Evolutionary conservation across 2,797 vertebrate genomes (phyloP), one percentile per base, ranked within the genome.

Genomic region (Momotus momota): DNA sequence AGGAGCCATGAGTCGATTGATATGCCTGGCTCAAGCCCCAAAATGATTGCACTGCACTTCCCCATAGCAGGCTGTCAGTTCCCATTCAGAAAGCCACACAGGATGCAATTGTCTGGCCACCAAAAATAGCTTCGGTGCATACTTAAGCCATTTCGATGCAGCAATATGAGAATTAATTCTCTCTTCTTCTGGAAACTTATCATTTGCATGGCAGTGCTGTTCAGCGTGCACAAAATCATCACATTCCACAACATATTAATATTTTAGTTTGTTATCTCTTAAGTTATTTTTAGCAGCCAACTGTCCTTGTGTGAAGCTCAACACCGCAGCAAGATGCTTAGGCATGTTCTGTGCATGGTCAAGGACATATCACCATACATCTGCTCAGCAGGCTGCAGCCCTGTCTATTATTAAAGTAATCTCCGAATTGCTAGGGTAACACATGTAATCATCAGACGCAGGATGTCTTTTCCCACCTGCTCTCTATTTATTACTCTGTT

Each of bases 41-140:
- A 71, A 91, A 81, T 87, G 71, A 85, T 54, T 83, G 94, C 90
- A 55, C 3, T 85, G 88, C 93, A 54, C 81, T 86, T 74, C 46
- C 72, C 91, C 41, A 57, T 3, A 85, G 91, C 91, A 51, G 88
- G 38, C 85, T 94, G 94, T 81, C 96, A 86, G 89, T 33, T 94
- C 45, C 9, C 85, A 69, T 83, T 81, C 94, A 86, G 17, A 69
- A 57, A 90, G 82, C 87, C 89, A 62, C 33, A 21, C 43, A 79
- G 72, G 93, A 81, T 58, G 69, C 91, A 72, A 88, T 90, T 88
- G 91, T 93, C 95, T 94, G 94, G 85, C 49, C 96, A 83, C 93
- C 12, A 2, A 79, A 93, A 96, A 93, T 52, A 93, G 85, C 75
- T 93, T 64, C 6, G 5, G 49, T 88, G 89, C 66, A 60, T 94